Percentiles rank a stretch among this genome's conserved stretches.
phyloP scores from a whole-genome alignment of 2,888 invertebrate genomes.

The Terebella lapidaria region DNA sequence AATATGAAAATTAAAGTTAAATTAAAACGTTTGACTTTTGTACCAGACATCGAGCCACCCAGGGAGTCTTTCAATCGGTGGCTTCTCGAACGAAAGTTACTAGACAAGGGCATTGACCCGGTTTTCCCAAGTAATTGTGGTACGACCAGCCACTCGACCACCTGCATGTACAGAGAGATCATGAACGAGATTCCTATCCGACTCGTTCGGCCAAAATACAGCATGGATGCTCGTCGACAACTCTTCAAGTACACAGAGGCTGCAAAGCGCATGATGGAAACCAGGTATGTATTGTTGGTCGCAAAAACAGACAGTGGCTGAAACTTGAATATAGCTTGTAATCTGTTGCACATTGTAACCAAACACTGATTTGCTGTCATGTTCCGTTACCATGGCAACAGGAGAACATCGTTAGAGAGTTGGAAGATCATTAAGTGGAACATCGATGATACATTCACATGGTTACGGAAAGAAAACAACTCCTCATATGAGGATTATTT shows the following conservation, averaged over 20 bases:
- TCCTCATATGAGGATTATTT: conserved; percentile 58
- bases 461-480: conserved; percentile 86
- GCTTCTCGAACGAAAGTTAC: conserved; percentile 91
- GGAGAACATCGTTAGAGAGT: conserved; percentile 87
- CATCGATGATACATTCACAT: conserved; percentile 94
- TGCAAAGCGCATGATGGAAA: conserved; percentile 93
- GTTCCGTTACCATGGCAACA: no score
- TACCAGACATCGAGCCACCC: conserved; percentile 88
- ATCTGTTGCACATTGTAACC: no score
- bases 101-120: conserved; percentile 84
- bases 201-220: conserved; percentile 89
- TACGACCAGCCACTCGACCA: conserved; percentile 86
- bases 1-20: no score
- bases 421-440: conserved; percentile 98
- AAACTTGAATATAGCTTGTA: no score
- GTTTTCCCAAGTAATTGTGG: conserved; percentile 85
- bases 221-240: conserved; percentile 91
- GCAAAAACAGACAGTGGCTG: no score
- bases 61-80: conserved; percentile 92
- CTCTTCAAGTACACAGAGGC: conserved; percentile 90
- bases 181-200: conserved; percentile 98
- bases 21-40: no score
- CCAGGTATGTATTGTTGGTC: conserved; percentile 60
- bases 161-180: conserved; percentile 92
- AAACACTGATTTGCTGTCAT: not conserved